phyloP scores from a whole-genome alignment of 2,888 invertebrate genomes.

The Aphidoletes aphidimyza region DNA sequence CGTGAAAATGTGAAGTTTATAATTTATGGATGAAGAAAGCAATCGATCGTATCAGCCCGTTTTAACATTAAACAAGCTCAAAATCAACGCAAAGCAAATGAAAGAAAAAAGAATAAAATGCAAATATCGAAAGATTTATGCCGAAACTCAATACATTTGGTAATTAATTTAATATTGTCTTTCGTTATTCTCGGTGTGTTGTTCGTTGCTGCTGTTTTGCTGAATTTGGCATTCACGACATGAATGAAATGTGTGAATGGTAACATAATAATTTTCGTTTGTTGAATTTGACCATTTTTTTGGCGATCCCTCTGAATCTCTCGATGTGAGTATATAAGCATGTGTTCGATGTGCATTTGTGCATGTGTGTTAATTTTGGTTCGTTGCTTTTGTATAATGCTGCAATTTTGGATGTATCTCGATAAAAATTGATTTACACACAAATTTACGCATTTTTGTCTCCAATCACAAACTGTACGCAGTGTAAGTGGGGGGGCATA shows the following conservation, averaged over 20 bases:
- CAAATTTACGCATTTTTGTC: conserved; percentile 18
- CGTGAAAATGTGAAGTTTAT: background rate
- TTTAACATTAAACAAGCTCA: background rate
- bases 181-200: background rate
- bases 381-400: background rate
- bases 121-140: background rate
- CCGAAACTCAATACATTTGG: conserved; percentile 8
- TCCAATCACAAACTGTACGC: conserved; percentile 28
- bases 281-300: background rate
- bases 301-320: background rate
- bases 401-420: background rate
- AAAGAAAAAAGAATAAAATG: background rate
- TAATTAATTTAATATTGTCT: conserved; percentile 16
- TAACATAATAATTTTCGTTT: conserved; percentile 42
- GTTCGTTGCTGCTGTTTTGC: conserved; percentile 13
- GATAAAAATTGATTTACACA: background rate
- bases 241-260: conserved; percentile 53
- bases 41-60: background rate
- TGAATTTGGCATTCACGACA: background rate
- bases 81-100: background rate
- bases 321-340: too few species aligned
- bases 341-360: background rate
- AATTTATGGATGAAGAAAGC: background rate
- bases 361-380: background rate
- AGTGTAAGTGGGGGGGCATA: conserved; percentile 48